Base-by-base conservation (phyloP, 2,797 vertebrate genomes). In the Chanos chanos region DNA sequence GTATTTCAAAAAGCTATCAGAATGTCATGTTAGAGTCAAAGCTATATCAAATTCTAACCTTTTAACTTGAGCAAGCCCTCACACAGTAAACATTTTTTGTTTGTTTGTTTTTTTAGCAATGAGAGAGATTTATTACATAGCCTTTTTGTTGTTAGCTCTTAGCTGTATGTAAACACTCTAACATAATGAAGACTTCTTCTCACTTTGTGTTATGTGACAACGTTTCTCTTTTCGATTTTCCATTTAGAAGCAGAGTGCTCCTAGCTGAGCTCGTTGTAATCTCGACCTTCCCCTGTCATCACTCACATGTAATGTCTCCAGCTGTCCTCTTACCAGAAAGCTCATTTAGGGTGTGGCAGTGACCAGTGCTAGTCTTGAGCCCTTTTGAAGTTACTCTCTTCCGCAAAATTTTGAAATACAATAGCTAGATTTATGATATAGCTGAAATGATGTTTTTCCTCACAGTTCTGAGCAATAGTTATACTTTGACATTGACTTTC, bases 261-360 rank as follows among this genome's bases (percentile, higher is more conserved):
- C 47, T 30, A 7, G 8, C 10, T 27, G 33, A 28, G 52, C 19
- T 61, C 34, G 50, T 36, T 41, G 31, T 50, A 16, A 12, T 57
- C 27, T 56, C 18, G 27, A 4, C 18, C 49, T 44, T 37, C 34
- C 47, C 50, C 47, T 43, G 45, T 45, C 36, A 62, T 67, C 45
- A 55, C 28, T 48, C 28, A 47, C 15, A 33, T 34, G 70, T 56
- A 36, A 39, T 57, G 22, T 57, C 61, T 51, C 41, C 54, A 61
- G 25, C 45, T 65, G 51, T 22, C 65, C 30, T 68, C 45, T n/a
- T 41, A 63, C 66, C 40, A 49, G 41, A 62, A 72, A 52, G 47
- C 55, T 48, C 28, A 25, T 30, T 40, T 7, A 70, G 73, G 73
- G 73, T 70, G 73, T 69, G 70, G 66, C 63, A 59, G 39, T 47